Evolutionary conservation across 2,888 invertebrate species (phyloP), one percentile per base, ranked within the genome.

Genomic region (Caenorhabditis sp.): DNA sequence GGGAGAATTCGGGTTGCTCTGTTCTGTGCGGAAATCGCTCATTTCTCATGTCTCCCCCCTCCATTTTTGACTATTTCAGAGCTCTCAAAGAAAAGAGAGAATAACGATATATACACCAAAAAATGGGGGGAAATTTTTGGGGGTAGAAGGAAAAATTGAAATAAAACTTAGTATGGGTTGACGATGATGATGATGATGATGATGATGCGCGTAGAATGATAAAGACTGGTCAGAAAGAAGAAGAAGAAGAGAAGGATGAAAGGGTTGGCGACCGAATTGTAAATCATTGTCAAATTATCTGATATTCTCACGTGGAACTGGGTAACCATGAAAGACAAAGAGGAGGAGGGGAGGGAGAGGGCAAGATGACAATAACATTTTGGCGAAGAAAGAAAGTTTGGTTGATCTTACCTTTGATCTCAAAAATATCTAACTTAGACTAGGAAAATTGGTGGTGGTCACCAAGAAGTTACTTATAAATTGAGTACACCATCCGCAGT

Each of bases 261-360:
- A 10, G 43, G 56, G 38, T 17, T 57, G 20, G 23, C 38, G n/a
- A n/a, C n/a, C n/a, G 59, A 36, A 57, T 70, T 64, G 70, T 70
- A 70, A 70, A 70, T 70, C 70, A 70, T 43, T 27, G 53, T 49
- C 49, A 63, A 43, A 54, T 53, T 27, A 63, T 57, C 56, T 27
- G 36, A 25, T 31, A n/a, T 38, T 56, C 63, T 70, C 70, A 70
- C 70, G 70, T 70, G 70, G 59, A 69, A 60, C 49, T 54, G 43
- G 53, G 14, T 49, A n/a, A 52, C 26, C 25, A 65, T 26, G 49
- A 36, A n/a, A 25, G 36, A 38, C 23, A 59, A 36, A n/a, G n/a
- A n/a, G n/a, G n/a, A n/a, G n/a, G n/a, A n/a, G n/a, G n/a, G n/a
- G n/a, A n/a, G n/a, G n/a, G n/a, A n/a, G n/a, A n/a, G n/a, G n/a